These are phyloP conservation scores for Platysternon megacephalum DNA, from an alignment of 2,113 vertebrate species.

Conservation along the genomic window DNA sequence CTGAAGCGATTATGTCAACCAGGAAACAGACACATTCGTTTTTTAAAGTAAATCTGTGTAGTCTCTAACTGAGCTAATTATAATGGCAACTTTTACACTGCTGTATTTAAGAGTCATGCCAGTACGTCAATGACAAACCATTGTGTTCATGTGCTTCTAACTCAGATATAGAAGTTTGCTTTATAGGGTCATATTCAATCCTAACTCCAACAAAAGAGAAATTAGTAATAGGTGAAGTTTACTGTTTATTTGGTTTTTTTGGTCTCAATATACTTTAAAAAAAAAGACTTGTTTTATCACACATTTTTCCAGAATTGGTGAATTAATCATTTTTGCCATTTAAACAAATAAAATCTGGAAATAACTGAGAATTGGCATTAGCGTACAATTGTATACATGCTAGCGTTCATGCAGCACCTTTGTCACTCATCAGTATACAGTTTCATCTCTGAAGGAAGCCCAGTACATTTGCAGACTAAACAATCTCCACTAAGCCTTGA, in stretches of 20 bases:
- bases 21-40: not conserved
- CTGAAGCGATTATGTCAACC: not conserved
- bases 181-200: not conserved
- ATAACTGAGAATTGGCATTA: not conserved
- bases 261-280: not conserved
- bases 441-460: not conserved
- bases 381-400: rapidly evolving
- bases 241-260: not conserved
- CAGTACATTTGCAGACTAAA: not conserved
- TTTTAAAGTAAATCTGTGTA: slow-evolving; percentile 33
- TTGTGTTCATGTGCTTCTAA: slow-evolving; percentile 8
- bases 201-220: not conserved
- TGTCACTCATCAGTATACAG: not conserved
- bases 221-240: not conserved
- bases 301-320: not conserved
- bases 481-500: not conserved
- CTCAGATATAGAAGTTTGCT: slow-evolving; percentile 12
- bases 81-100: not conserved
- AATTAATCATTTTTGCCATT: not conserved
- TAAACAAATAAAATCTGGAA: not conserved
- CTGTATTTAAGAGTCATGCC: slow-evolving; percentile 43
- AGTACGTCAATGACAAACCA: slow-evolving; percentile 42
- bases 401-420: not conserved
- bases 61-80: slow-evolving; percentile 47
- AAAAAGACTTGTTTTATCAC: not conserved